A percentile compares a stretch with the other conserved stretches of the same genome.
Evolutionary conservation across 2,888 invertebrate species (phyloP).

Genomic region (Dimorphilus gyrociliatus): DNA sequence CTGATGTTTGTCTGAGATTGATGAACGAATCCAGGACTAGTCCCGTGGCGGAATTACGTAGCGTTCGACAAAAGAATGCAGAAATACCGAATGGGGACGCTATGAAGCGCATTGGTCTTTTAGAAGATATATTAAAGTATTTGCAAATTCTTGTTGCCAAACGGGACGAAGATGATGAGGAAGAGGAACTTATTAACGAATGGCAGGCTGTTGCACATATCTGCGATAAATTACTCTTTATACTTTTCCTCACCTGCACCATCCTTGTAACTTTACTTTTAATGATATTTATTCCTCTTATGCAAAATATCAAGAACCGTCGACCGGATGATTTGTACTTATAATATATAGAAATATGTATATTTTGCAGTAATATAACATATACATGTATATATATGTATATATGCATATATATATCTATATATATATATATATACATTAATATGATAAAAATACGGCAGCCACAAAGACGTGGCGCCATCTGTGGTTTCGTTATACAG

Average conservation of each 20-base stretch:
- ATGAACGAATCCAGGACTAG: constrained; percentile 8
- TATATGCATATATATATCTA: too few species aligned
- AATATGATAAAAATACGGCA: too few species aligned
- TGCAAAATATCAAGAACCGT: too few species aligned
- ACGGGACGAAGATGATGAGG: constrained; percentile 21
- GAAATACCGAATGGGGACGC: too few species aligned
- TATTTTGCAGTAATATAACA: too few species aligned
- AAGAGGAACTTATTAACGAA: constrained; percentile 22
- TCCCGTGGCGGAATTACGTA: constrained; percentile 6
- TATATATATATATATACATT: too few species aligned
- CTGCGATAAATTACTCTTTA: constrained; percentile 26
- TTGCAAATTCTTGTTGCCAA: constrained; percentile 23
- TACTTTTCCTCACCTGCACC: constrained; percentile 22
- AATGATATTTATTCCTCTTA: constrained; percentile 20
- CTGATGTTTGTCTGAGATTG: constrained; percentile 8
- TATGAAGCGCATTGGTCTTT: constrained; percentile 10
- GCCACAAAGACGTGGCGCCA: too few species aligned
- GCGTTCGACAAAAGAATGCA: too few species aligned
- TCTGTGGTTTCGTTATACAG: too few species aligned
- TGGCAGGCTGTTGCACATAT: constrained; percentile 32
- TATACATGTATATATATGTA: too few species aligned
- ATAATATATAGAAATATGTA: too few species aligned
- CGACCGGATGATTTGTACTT: too few species aligned
- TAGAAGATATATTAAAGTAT: constrained; percentile 23
- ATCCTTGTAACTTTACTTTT: constrained; percentile 19